Evolutionary conservation across 1,140 invertebrate genomes (phyloP).

Genomic region (Melipona quadrifasciata): DNA sequence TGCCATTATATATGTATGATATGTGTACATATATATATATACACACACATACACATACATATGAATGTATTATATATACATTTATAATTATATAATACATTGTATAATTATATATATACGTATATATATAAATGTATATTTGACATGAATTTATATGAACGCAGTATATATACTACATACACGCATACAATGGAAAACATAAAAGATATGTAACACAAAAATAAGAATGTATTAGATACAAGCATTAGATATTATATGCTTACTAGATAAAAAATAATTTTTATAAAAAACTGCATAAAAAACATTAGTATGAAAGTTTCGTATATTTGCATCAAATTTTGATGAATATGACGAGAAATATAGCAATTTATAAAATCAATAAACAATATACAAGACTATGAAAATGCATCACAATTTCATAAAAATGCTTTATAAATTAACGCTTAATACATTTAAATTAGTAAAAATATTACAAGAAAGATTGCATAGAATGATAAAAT

Average conservation of each 20-base stretch:
- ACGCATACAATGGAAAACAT: neutral
- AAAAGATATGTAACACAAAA: conserved; percentile 47
- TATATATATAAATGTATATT: conserved; percentile 4
- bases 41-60: neutral
- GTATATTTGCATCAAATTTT: conserved; percentile 26
- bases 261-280: neutral
- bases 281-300: neutral
- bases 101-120: neutral
- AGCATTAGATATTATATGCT: neutral
- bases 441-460: conserved; percentile 20
- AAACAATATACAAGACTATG: conserved; percentile 18
- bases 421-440: conserved; percentile 32
- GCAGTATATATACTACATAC: neutral
- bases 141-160: conserved; percentile 14
- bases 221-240: conserved; percentile 31
- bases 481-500: conserved; percentile 7
- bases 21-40: neutral
- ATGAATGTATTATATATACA: neutral
- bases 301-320: conserved; percentile 13
- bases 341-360: conserved; percentile 1
- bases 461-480: neutral
- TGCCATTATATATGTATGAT: conserved; percentile 33
- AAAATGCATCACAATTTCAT: conserved; percentile 13
- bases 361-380: conserved; percentile 41
- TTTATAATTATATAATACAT: conserved; percentile 4